Percentiles rank a stretch among this genome's conserved stretches.
Evolutionary conservation across 92 coral and sea anemone species (phyloP).

Genomic region (Epizoanthus ramosus): DNA sequence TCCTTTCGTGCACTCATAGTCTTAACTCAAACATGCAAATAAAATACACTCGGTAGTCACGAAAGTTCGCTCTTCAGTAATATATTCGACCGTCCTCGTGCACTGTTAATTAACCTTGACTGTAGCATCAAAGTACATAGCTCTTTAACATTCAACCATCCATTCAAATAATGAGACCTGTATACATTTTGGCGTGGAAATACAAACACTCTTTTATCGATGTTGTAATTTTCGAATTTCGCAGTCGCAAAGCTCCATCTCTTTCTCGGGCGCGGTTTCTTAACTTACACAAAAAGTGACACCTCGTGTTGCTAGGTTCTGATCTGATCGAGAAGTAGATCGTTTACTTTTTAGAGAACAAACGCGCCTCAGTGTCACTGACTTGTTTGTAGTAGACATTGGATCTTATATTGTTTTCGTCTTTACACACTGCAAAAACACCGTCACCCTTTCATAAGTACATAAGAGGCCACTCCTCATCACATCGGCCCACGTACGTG

Average conservation of each 20-base stretch:
- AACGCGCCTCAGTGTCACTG: neutral
- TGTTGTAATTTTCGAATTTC: neutral
- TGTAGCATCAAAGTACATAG: neutral
- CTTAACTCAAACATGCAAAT: constrained; percentile 4
- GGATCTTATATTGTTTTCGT: neutral
- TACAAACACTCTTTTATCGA: neutral
- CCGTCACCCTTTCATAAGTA: neutral
- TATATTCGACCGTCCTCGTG: constrained; percentile 42
- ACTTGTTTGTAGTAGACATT: neutral
- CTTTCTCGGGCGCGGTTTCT: constrained; percentile 27
- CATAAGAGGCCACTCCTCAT: constrained; percentile 8
- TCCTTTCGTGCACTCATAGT: neutral
- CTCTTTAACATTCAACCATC: constrained; percentile 4
- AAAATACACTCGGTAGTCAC: constrained; percentile 9
- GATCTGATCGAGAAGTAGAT: constrained; percentile 16
- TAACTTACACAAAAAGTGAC: constrained; percentile 8
- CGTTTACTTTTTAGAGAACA: neutral
- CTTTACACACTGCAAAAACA: no score
- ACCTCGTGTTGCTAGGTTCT: neutral
- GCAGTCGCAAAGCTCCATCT: neutral
- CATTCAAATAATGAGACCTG: neutral
- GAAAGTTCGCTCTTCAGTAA: neutral
- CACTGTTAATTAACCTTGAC: constrained; percentile 25
- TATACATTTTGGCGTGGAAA: neutral
- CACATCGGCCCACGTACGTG: neutral